These are phyloP conservation scores for Lasius fuliginosus DNA, from an alignment of 2,888 invertebrate species.

Conservation along the genomic window DNA sequence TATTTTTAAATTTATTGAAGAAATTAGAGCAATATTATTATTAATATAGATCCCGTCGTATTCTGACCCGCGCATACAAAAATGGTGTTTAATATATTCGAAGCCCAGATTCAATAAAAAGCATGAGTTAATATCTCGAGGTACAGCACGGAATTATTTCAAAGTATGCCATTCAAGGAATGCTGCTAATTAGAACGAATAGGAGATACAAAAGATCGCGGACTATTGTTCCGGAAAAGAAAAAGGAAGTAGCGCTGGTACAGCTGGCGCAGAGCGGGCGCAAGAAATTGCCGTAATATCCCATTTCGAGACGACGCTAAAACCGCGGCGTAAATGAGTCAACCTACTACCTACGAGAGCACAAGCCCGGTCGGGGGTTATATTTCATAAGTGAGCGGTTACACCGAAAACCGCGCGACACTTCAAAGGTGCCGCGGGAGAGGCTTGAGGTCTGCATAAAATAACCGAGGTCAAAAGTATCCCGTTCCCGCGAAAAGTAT, in stretches of 20 bases:
- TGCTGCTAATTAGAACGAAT: conserved; percentile 48
- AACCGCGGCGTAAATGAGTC: conserved; percentile 45
- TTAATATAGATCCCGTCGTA: background rate
- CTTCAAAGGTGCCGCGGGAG: conserved; percentile 71
- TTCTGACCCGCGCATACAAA: background rate
- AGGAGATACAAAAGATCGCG: conserved; percentile 43
- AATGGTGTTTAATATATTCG: conserved; percentile 15
- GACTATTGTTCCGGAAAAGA: conserved; percentile 40
- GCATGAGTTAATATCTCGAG: background rate
- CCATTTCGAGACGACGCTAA: conserved; percentile 43
- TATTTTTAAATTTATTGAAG: background rate
- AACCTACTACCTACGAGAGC: conserved; percentile 15
- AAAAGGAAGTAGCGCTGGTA: conserved; percentile 19
- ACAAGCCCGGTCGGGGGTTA: conserved; percentile 35
- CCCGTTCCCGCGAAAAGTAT: conserved; percentile 54
- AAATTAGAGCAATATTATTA: background rate
- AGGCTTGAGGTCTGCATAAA: conserved; percentile 59
- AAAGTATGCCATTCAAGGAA: conserved; percentile 24
- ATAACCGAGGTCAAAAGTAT: conserved; percentile 72
- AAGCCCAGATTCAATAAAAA: conserved; percentile 17
- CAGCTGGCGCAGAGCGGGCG: conserved; percentile 18
- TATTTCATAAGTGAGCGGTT: conserved; percentile 67
- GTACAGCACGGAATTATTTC: conserved; percentile 22
- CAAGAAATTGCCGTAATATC: conserved; percentile 22
- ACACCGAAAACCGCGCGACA: conserved; percentile 65